Base-by-base conservation (phyloP, 2,888 invertebrate species). In the Griposia aprilina region DNA sequence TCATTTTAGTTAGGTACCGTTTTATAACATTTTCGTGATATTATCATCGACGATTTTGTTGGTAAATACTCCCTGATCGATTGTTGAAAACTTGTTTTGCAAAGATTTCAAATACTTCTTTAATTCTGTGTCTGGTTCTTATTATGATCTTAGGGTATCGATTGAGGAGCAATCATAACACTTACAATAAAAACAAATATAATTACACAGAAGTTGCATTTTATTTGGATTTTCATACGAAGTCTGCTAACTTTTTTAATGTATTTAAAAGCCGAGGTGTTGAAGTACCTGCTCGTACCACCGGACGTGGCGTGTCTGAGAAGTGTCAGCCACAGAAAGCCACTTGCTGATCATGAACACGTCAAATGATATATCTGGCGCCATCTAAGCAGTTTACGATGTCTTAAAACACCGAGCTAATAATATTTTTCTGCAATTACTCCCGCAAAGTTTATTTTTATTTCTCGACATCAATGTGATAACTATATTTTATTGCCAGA, bases 371-470 rank as follows among this genome's bases (percentile, higher is more conserved):
- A 83, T 81, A 81, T 83, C 78, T 77, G 87, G 82, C 85, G 88
- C 87, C 85, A 72, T 72, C 72, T 84, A 88, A 89, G 87, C 87
- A 81, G 72, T 88, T 89, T 83, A 83, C 77, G 81, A 83, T 81
- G 70, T 81, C 74, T 84, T 72, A 69, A 78, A 83, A 83, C 65
- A 59, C 52, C 11, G 41, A 26, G 26, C 74, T 65, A 69, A 68
- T 88, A 79, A 83, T 76, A 86, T 82, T 83, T 55, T 82, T 76
- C 65, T 63, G 75, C 65, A 77, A 73, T 79, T 70, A 74, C 69
- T 74, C 74, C 86, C 86, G 70, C 86, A 84, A 74, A 79, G 48
- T 76, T 76, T 76, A 71, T 84, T 89, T 88, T 80, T n/a, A 41
- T 57, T 74, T 81, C 69, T 72, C 75, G 74, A 90, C 87, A 86